Base-by-base conservation (phyloP, 2,888 invertebrate genomes). In the Priapulus caudatus region DNA sequence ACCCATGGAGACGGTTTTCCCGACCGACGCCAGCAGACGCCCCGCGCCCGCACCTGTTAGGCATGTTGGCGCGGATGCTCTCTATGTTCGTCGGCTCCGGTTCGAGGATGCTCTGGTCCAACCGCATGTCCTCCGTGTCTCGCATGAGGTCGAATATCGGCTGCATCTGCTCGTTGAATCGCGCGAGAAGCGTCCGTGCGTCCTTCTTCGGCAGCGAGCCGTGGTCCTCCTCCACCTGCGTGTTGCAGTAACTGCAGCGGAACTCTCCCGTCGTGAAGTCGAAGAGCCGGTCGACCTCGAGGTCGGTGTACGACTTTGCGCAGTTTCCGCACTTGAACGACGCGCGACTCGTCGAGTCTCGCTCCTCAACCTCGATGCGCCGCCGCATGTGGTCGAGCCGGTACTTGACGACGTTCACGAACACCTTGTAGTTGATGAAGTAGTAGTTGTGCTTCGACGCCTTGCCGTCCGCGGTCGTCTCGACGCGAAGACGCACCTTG, bases 371-470 rank as follows among this genome's bases (percentile, higher is more conserved):
- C 71, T 95, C 95, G 79, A 97, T 83, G 61, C 91, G 82, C 67
- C 91, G 87, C 53, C 91, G 79, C 86, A 95, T 92, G 66, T 91
- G 79, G 74, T 95, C 93, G 67, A 97, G 73, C 74, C 95, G 95
- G 73, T 95, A 97, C 72, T 93, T 95, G 0, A 95, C 88, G 15
- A 95, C 91, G 75, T 95, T 95, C 2, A 95, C 93, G 73, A 93
- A 93, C 43, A 85, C 78, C 68, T 90, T 90, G 72, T 93, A 95
- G 73, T 93, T 93, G 62, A 95, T 93, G 67, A 90, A 95, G 72
- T 93, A 95, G 71, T 92, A 95, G 72, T 92, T 93, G 19, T 92
- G 90, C 76, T 90, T 87, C 65, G 89, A 90, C 23, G 90, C 88
- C 75, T 90, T 91, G 2, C 91, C 90, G 73, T 95, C 93, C 0